Base-by-base conservation (phyloP, 2,113 vertebrate species). In the Nanorana parkeri region DNA sequence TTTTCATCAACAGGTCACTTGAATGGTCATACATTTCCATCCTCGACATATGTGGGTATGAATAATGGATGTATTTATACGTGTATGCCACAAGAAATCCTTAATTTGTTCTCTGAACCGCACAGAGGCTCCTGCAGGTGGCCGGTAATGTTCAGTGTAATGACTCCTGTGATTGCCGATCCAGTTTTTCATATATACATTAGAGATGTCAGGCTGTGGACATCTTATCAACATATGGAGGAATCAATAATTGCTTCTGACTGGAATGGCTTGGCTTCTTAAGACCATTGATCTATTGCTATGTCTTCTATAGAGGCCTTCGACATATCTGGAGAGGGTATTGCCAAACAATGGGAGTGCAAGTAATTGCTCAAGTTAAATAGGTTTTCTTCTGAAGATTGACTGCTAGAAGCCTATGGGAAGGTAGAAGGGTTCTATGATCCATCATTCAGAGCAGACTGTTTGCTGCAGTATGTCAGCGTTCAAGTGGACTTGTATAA, bases 111-210 rank as follows among this genome's bases (percentile, higher is more conserved):
- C 13, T 47, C 1, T 47, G 41, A 47, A 19, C 26, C 16, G 24
- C 54, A 73, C 26, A 73, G 52, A 56, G 55, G 69, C 17, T 56
- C 17, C 51, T 32, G 23, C 54, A 21, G 69, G 55, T 73, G 69
- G 24, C 20, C 29, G 0, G 3, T n/a, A 58, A 58, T 58, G 58
- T 58, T 28, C 32, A 4, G 17, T 6, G 17, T 55, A 56, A 73
- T 56, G 19, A 73, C 8, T 67, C 20, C 29, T 5, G n/a, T n/a
- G 64, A 16, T 29, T 66, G 2, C 64, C 29, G 13, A 16, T 29
- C 23, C 28, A 29, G 11, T 28, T 55, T 55, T 19, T 72, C 13
- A 55, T 10, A 28, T 72, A 4, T 26, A 72, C 7, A 29, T 73
- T 51, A 51, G 23, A 51, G 1, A 24, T 23, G 60, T 15, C 23